These are phyloP conservation scores for Aporophyla lueneburgensis DNA, from an alignment of 2,888 invertebrate species.

Conservation along the genomic window DNA sequence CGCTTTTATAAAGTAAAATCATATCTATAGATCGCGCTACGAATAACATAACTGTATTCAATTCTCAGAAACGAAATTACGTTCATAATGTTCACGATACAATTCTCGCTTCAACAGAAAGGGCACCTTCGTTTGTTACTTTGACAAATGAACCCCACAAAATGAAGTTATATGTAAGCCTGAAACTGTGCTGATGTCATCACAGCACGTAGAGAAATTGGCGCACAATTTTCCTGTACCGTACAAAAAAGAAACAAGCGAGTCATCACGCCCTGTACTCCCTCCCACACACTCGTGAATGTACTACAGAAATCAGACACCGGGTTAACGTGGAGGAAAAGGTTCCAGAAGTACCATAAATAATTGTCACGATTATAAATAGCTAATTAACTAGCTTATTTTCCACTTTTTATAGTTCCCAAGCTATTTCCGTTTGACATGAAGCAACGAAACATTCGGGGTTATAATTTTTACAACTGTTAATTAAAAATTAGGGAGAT, in stretches of 20 bases:
- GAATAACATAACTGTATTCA: too few species aligned
- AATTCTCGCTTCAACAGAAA: neutral
- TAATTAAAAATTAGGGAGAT: too few species aligned
- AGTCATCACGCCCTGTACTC: conserved; percentile 53
- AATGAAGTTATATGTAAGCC: conserved; percentile 26
- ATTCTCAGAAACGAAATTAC: neutral
- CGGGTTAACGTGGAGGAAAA: conserved; percentile 16
- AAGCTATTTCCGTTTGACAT: neutral
- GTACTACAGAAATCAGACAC: conserved; percentile 44
- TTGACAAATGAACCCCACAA: conserved; percentile 31
- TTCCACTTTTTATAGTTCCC: neutral
- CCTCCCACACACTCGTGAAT: conserved; percentile 48
- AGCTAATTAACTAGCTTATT: neutral
- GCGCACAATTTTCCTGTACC: conserved; percentile 30
- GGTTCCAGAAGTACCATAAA: conserved; percentile 19
- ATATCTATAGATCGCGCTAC: too few species aligned
- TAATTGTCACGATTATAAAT: neutral
- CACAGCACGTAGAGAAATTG: conserved; percentile 50
- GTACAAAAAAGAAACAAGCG: conserved; percentile 58
- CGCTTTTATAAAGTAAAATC: too few species aligned
- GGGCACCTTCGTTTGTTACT: neutral
- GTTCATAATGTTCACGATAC: neutral
- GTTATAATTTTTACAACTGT: too few species aligned
- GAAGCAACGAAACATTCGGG: neutral
- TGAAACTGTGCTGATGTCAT: conserved; percentile 51